Base-by-base conservation (phyloP, 2,113 vertebrate genomes). In the Terrapene triunguis region DNA sequence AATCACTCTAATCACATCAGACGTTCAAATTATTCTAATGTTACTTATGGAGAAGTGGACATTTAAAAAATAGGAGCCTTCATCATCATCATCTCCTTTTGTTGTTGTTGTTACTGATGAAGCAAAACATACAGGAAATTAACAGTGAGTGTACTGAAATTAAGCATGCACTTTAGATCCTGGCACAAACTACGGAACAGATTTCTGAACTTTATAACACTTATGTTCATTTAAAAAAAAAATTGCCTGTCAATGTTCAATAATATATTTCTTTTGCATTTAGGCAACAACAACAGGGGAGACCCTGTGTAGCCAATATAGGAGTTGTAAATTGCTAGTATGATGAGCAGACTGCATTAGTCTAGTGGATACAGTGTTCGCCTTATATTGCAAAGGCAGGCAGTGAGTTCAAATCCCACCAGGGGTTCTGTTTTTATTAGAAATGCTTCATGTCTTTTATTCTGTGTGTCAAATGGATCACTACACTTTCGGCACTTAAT, bases 361-460 rank as follows among this genome's bases (percentile, higher is more conserved):
- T 88, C 94, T 97, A 42, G 44, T 51, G 92, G 91, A 97, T 95
- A 91, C 90, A 88, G 89, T 54, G 19, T 38, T 96, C 95, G 97
- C 93, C 90, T 98, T 94, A 88, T 84, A 94, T 84, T 92, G 93
- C 95, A 97, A 96, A 8, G 35, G 62, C 90, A 88, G 80, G 76
- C 93, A 94, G 89, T 1, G 44, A 97, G 96, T 96, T 98, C 96
- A 98, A 88, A 93, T 97, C 98, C 92, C 98, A 94, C 85, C 1
- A 25, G 94, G 96, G 85, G 93, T 96, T 90, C 94, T 88, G 47
- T 95, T 98, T 98, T 97, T 97, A 95, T 97, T 98, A 97, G 94
- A 97, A 98, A 98, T 98, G 79, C 95, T 98, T 97, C 93, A 97
- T 96, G 96, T 96, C 94, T 98, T 98, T 98, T 97, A 96, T 98